Percentiles rank a stretch among this genome's conserved stretches.
Conservation (phyloP, 2,888 invertebrate species). For the Strigamia transsilvanica region DNA sequence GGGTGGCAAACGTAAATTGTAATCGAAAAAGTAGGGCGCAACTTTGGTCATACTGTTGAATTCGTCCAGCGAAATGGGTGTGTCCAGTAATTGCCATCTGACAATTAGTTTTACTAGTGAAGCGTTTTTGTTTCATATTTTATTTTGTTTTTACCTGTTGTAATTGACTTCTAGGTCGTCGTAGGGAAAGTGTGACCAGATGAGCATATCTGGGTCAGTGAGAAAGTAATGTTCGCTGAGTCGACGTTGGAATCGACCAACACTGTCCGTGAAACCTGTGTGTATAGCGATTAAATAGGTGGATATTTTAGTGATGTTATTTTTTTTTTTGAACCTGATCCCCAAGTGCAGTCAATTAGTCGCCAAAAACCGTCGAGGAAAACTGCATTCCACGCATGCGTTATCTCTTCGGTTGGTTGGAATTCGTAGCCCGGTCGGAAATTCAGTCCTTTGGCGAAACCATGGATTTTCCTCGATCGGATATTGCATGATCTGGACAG, state of each 20-base stretch:
- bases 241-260: constrained; percentile 60
- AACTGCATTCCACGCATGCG: constrained; percentile 61
- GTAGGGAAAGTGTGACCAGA: constrained; percentile 62
- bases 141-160: constrained; percentile 57
- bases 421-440: constrained; percentile 59
- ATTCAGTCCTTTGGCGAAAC: constrained; percentile 61
- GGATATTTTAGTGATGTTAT: neutral
- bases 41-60: constrained; percentile 66
- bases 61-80: constrained; percentile 64
- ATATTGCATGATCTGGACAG: constrained; percentile 58
- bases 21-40: constrained; percentile 66
- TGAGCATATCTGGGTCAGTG: constrained; percentile 61
- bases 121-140: neutral
- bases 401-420: constrained; percentile 59
- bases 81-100: constrained; percentile 66
- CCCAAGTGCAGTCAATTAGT: constrained; percentile 61
- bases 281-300: neutral
- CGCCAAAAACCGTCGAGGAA: constrained; percentile 61
- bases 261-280: constrained; percentile 59
- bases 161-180: constrained; percentile 59
- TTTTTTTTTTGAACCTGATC: constrained; percentile 58
- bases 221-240: constrained; percentile 61
- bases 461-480: constrained; percentile 60
- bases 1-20: constrained; percentile 59
- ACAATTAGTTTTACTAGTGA: neutral